Evolutionary conservation across 2,113 vertebrate genomes (phyloP).

Genomic region (Canis aureus): DNA sequence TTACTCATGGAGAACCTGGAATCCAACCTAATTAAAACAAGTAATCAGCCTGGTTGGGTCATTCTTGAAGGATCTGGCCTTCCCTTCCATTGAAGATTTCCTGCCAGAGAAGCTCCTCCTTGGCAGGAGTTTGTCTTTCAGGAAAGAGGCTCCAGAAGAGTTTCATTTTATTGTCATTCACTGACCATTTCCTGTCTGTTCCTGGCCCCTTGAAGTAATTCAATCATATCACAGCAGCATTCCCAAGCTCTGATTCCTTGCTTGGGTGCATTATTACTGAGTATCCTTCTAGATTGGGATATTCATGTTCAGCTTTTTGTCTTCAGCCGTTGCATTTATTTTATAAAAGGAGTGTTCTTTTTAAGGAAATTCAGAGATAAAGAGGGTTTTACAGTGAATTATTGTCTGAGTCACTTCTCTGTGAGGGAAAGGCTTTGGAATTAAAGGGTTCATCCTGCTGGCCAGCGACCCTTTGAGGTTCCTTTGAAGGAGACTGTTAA

Average conservation of each 20-base stretch:
- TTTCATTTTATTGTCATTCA: not conserved
- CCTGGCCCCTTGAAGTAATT: not conserved
- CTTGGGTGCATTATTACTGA: not conserved
- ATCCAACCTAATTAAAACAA: constrained; percentile 15
- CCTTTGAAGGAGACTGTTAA: not conserved
- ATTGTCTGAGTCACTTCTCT: not conserved
- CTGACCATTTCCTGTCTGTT: not conserved
- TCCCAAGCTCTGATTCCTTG: not conserved
- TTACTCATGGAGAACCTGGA: constrained; percentile 25
- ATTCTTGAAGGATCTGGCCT: constrained; percentile 50
- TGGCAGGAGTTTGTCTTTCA: constrained; percentile 17
- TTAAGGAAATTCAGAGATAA: constrained; percentile 40
- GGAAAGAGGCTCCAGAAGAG: not conserved
- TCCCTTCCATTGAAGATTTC: not conserved
- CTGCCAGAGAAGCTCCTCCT: not conserved
- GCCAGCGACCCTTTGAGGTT: not conserved
- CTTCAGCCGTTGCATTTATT: not conserved
- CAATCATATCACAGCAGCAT: not conserved
- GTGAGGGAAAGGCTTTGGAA: not conserved
- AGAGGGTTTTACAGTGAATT: not conserved
- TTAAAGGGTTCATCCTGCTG: not conserved
- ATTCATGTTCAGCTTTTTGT: constrained; percentile 10
- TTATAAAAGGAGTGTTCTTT: constrained; percentile 25
- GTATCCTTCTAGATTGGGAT: not conserved
- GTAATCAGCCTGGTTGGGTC: not conserved